A percentile compares a stretch with the other conserved stretches of the same genome.
phyloP scores from a whole-genome alignment of 2,797 vertebrate species.

The Leuciscus waleckii region DNA sequence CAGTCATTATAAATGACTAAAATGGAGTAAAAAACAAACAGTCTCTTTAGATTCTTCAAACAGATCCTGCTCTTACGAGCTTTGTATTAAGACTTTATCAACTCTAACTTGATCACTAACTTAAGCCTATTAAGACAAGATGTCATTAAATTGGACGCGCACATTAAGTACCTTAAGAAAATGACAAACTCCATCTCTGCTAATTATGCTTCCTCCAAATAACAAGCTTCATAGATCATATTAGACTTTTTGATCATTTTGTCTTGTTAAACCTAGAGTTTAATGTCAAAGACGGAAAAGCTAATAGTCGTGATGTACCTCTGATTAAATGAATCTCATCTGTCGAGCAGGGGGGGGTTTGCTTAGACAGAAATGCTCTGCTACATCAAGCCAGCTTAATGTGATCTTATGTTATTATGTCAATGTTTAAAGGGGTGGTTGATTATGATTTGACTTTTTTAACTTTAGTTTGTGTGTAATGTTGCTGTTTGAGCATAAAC shows the following conservation, averaged over 20 bases:
- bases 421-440: background rate
- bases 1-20: background rate
- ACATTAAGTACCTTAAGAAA: background rate
- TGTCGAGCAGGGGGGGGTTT: background rate
- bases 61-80: background rate
- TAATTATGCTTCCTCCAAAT: background rate
- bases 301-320: conserved; percentile 2
- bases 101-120: conserved; percentile 30
- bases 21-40: background rate
- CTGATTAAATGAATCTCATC: conserved; percentile 30
- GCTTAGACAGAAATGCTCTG: conserved; percentile 14
- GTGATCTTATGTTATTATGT: background rate
- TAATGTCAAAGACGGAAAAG: background rate
- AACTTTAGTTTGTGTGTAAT: no score
- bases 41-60: conserved; percentile 3
- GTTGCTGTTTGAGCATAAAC: no score
- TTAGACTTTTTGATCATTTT: conserved; percentile 7
- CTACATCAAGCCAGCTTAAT: conserved; percentile 20
- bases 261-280: conserved; percentile 2
- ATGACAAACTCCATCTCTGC: background rate
- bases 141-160: background rate
- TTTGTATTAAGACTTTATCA: conserved; percentile 29
- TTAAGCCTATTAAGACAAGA: conserved; percentile 6
- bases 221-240: background rate
- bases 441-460: no score